Evolutionary conservation across 2,113 vertebrate genomes (phyloP), one percentile per base, ranked within the genome.

Genomic region (Oreotrochilus melanogaster): DNA sequence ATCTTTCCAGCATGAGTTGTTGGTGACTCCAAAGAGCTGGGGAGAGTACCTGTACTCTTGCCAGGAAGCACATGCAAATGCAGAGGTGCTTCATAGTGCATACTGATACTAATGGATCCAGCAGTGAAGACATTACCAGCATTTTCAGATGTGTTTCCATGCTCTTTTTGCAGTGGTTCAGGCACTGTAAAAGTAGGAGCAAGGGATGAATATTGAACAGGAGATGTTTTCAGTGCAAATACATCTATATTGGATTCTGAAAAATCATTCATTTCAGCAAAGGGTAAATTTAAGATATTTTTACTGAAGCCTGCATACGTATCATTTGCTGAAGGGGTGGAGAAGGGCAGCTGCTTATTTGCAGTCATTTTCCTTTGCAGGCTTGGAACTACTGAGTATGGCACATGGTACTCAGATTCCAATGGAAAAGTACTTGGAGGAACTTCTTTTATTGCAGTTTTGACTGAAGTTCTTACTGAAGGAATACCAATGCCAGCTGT

Each of bases 311-410:
- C 43, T 54, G 37, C 35, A 71, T 80, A 45, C 3, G 42, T 70
- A 64, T 33, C 65, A 43, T 73, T 78, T 73, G 57, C 69, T 91
- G 84, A 89, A 85, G 60, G n/a, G 33, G 13, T 58, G 48, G 86
- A 85, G 53, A 87, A 88, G 15, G 45, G 30, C 2, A 17, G 45
- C 24, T 91, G 89, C 23, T 86, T 78, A 56, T 94, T 92, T 88
- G 78, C 50, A 92, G 83, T 67, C 35, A 71, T 89, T 95, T 85
- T 92, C 62, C 90, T 96, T 30, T 76, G 83, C 31, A 86, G 70
- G 67, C 31, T 89, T 93, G 95, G 88, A 71, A 91, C 11, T 13
- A n/a, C 42, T 1, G 14, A 87, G 57, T 86, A 42, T 35, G 28
- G 82, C 75, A 69, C 33, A 39, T 18, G n/a, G 30, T 76, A 65